A percentile compares a stretch with the other conserved stretches of the same genome.
phyloP scores from a whole-genome alignment of 1,140 invertebrate genomes.

The Venturia canescens region DNA sequence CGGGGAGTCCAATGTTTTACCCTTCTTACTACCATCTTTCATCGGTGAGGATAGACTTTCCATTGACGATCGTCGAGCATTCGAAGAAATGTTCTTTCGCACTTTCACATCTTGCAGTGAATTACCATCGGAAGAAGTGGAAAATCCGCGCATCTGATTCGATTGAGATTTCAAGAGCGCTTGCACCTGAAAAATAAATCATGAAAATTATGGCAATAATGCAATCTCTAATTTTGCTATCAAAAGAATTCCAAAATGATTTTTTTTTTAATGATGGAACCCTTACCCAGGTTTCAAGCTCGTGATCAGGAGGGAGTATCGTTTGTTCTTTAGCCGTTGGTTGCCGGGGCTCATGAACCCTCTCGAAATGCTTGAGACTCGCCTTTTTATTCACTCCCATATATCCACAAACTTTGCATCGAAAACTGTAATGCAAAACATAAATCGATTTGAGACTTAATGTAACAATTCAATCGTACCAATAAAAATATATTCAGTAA shows the following conservation, averaged over 20 bases:
- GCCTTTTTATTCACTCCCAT: slow-evolving; percentile 44
- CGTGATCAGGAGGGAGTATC: slow-evolving; percentile 62
- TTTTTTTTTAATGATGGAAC: not conserved
- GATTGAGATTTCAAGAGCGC: slow-evolving; percentile 46
- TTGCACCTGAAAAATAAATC: slow-evolving; percentile 37
- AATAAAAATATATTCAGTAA: no score
- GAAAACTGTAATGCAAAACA: slow-evolving; percentile 60
- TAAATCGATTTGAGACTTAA: no score
- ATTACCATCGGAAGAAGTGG: slow-evolving; percentile 1
- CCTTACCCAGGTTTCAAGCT: slow-evolving; percentile 72
- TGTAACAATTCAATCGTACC: no score
- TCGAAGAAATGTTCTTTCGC: slow-evolving; percentile 34
- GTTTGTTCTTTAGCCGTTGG: slow-evolving; percentile 49
- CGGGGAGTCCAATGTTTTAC: slow-evolving; percentile 46
- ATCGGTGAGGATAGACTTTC: slow-evolving; percentile 36
- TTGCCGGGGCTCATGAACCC: slow-evolving; percentile 61
- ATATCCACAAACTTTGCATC: slow-evolving; percentile 25
- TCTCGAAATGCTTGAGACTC: slow-evolving; percentile 67
- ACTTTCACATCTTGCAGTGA: slow-evolving; percentile 25
- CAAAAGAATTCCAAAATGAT: not conserved
- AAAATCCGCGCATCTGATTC: slow-evolving; percentile 46
- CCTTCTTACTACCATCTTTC: not conserved
- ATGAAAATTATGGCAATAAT: not conserved
- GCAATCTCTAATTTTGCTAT: slow-evolving; percentile 6
- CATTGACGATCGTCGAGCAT: slow-evolving; percentile 7